A percentile compares a stretch with the other conserved stretches of the same genome.
Conservation (phyloP, 1,140 invertebrate genomes). For the Papilio dardanus region DNA sequence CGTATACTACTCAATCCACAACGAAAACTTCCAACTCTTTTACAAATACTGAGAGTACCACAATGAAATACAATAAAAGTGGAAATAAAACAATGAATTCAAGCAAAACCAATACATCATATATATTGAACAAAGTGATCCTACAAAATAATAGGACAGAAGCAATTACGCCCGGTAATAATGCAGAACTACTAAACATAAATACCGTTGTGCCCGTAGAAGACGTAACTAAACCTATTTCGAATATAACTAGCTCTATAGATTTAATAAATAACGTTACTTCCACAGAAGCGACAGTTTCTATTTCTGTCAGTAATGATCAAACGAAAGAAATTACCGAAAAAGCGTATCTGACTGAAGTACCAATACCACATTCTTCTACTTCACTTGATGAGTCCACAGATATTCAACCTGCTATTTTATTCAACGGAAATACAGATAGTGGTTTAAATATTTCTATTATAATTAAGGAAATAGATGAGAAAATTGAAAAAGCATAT, state of each 20-base stretch:
- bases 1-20: background rate
- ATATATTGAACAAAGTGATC: background rate
- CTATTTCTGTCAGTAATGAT: background rate
- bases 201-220: background rate
- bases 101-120: background rate
- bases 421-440: background rate
- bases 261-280: background rate
- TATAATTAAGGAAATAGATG: background rate
- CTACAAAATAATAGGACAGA: background rate
- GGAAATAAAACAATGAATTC: background rate
- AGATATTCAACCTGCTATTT: background rate
- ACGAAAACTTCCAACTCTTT: background rate
- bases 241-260: background rate
- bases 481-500: slow-evolving; percentile 6
- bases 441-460: background rate
- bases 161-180: background rate
- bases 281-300: background rate
- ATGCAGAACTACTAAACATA: background rate
- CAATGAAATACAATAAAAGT: background rate
- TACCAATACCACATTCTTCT: background rate
- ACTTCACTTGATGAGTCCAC: background rate
- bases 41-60: background rate
- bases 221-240: background rate
- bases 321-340: background rate
- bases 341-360: background rate